Evolutionary conservation across 2,113 vertebrate genomes (phyloP).

Genomic region (Corapipo altera): DNA sequence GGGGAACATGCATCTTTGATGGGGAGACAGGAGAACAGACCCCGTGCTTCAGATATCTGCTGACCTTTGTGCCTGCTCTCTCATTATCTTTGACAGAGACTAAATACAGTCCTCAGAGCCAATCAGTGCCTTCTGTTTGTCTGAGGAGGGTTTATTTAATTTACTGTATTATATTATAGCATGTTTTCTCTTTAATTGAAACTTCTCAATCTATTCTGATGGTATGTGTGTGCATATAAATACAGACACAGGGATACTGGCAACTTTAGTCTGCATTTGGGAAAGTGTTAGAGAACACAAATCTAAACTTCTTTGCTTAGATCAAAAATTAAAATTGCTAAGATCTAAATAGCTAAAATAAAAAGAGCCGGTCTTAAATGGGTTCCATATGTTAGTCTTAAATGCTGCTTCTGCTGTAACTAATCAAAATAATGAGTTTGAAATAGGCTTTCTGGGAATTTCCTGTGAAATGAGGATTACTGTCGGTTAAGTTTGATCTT

Average conservation of each 20-base stretch:
- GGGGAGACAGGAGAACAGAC: neutral
- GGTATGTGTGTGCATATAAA: neutral
- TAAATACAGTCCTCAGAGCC: neutral
- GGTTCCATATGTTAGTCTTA: neutral
- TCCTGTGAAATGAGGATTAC: neutral
- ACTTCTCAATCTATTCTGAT: neutral
- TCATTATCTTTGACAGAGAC: neutral
- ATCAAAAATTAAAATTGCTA: neutral
- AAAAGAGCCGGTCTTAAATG: neutral
- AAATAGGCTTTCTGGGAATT: neutral
- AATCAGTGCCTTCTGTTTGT: neutral
- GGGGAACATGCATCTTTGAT: neutral
- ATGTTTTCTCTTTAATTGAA: neutral
- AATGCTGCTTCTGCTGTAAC: neutral
- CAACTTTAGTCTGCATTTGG: neutral
- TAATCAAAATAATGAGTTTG: neutral
- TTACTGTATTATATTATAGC: neutral
- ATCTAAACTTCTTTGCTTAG: neutral
- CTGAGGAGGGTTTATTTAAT: neutral
- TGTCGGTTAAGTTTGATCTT: neutral
- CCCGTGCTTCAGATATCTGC: neutral
- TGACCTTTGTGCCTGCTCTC: neutral
- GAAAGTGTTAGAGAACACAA: neutral
- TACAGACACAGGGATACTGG: neutral
- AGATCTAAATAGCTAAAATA: neutral